Evolutionary conservation across 2,113 vertebrate species (phyloP), one percentile per base, ranked within the genome.

Genomic region (Mugil cephalus): DNA sequence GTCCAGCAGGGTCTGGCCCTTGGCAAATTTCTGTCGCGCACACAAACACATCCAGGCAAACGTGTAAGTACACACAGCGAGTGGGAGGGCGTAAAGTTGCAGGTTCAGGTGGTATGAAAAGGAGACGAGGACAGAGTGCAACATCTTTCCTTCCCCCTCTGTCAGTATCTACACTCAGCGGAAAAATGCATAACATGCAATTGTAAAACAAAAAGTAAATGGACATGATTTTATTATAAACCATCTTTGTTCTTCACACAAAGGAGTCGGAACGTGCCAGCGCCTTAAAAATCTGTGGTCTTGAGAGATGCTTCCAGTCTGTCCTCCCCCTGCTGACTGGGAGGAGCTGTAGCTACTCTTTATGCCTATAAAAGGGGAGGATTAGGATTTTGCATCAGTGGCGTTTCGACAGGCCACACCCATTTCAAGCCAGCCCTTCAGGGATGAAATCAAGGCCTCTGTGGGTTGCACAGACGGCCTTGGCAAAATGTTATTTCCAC

Each of bases 1-100:
- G 76, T 94, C 93, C 89, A 94, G 74, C 84, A 94, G 83, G 34
- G 88, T 85, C 72, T 94, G 94, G 62, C 94, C 94, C 63, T 87
- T 92, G 80, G 91, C 88, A 77, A 92, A 90, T 88, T 94, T 94
- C 94, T 94, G 77, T 80, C 5, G 58, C 4, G 69, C 56, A 74
- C 45, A 69, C 43, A 64, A 8, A 65, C 34, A 73, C 7, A 69
- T 7, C 50, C 13, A 59, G 15, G 69, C 24, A 64, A 8, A 60
- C 6, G 42, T 12, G 80, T 24, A 75, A 46, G 35, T 39, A 50
- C 48, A 66, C 38, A 65, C 40, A 70, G 66, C 15, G 12, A 52
- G 75, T 71, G 42, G 30, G 62, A 47, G 66, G 53, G 58, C 50
- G 55, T 48, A 64, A 69, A 7, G 34, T 40, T 50, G 52, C 60